A percentile compares a stretch with the other conserved stretches of the same genome.
Conservation (phyloP, 2,113 vertebrate genomes). For the Thalassoma bifasciatum region DNA sequence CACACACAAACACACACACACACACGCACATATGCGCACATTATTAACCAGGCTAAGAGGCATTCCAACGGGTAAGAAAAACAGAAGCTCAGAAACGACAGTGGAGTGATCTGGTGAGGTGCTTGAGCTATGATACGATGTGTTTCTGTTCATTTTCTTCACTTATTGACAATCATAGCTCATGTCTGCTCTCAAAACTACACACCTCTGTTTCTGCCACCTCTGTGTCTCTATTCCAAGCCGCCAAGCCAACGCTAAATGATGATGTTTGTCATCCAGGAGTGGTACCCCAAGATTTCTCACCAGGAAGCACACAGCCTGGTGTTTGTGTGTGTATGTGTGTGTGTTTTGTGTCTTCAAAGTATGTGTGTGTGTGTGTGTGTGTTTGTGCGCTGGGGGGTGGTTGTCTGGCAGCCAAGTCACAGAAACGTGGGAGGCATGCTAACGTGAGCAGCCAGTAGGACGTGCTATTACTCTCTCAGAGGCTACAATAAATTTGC, state of each 20-base stretch:
- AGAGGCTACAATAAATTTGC: constrained; percentile 68
- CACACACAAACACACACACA: constrained; percentile 40
- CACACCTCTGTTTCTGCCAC: constrained; percentile 53
- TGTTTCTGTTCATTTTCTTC: background rate
- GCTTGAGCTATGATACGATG: constrained; percentile 48
- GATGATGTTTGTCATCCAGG: constrained; percentile 70
- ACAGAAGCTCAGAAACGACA: constrained; percentile 44
- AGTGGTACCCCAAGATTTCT: constrained; percentile 62
- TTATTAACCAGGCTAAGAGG: constrained; percentile 69
- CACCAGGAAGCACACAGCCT: constrained; percentile 52
- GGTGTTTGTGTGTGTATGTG: constrained; percentile 1
- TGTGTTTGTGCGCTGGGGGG: constrained; percentile 19
- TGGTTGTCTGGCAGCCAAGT: constrained; percentile 65
- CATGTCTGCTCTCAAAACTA: constrained; percentile 8
- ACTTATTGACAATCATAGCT: background rate
- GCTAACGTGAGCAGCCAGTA: constrained; percentile 61
- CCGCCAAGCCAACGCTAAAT: constrained; percentile 58
- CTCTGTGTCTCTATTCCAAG: constrained; percentile 35
- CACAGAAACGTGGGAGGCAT: constrained; percentile 64
- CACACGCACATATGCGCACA: constrained; percentile 18
- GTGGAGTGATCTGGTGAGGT: constrained; percentile 48
- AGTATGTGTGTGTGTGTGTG: constrained; percentile 14
- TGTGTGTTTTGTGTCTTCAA: constrained; percentile 4
- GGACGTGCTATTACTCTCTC: constrained; percentile 65
- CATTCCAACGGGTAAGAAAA: constrained; percentile 37